A percentile compares a stretch with the other conserved stretches of the same genome.
Conservation (phyloP, 1,140 invertebrate genomes). For the Neodiprion fabricii region DNA sequence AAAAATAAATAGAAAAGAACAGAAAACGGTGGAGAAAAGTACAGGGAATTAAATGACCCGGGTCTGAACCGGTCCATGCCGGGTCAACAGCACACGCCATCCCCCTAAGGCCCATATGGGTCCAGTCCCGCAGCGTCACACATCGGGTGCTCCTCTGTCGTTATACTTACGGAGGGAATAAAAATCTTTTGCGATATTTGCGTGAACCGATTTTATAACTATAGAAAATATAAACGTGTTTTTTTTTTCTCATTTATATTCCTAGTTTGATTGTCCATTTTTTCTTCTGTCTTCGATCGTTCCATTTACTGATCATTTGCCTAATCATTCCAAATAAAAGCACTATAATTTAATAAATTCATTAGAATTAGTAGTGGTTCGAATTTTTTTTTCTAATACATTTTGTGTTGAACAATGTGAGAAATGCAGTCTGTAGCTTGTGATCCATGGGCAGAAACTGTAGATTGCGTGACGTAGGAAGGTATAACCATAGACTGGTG, state of each 20-base stretch:
- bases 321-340: too few relatives aligned
- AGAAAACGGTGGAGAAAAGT: conserved; percentile 17
- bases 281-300: too few relatives aligned
- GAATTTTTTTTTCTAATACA: neutral
- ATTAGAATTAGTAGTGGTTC: neutral
- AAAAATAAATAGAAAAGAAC: conserved; percentile 21
- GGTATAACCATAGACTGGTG: neutral
- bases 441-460: neutral
- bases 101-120: conserved; percentile 47
- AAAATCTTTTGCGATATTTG: neutral
- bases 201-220: neutral
- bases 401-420: neutral
- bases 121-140: conserved; percentile 28
- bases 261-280: too few relatives aligned
- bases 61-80: conserved; percentile 52
- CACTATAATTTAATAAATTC: neutral
- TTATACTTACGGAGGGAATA: neutral
- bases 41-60: conserved; percentile 38
- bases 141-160: neutral
- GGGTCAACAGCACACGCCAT: conserved; percentile 57
- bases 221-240: too few relatives aligned
- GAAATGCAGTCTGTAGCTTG: neutral
- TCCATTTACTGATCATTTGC: too few relatives aligned
- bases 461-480: neutral
- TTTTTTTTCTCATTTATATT: too few relatives aligned